A percentile compares a stretch with the other conserved stretches of the same genome.
Conservation (phyloP, 2,797 vertebrate species). For the Zonotrichia albicollis region DNA sequence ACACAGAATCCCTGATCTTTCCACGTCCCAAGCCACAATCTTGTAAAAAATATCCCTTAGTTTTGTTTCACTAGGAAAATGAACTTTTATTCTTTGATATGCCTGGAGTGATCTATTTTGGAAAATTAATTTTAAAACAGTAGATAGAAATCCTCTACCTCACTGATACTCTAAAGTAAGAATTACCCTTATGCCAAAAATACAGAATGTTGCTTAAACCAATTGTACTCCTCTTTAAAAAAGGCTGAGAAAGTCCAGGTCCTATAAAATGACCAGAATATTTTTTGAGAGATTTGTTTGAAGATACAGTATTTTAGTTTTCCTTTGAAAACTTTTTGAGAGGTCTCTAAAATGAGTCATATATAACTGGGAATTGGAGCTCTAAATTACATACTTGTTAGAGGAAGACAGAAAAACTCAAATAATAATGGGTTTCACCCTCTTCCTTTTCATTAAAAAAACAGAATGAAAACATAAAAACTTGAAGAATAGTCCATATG, state of each 20-base stretch:
- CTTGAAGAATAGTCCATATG: neutral
- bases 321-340: neutral
- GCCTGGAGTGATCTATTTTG: neutral
- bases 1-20: neutral
- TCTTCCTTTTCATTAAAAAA: neutral
- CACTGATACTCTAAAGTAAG: neutral
- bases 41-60: neutral
- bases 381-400: neutral
- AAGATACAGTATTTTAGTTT: neutral
- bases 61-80: neutral
- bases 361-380: neutral
- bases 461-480: neutral
- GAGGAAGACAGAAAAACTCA: neutral
- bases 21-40: neutral
- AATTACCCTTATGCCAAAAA: neutral
- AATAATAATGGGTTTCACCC: neutral
- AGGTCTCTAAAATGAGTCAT: neutral
- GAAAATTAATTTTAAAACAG: neutral
- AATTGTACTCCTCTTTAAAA: neutral
- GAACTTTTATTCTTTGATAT: neutral
- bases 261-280: neutral
- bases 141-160: neutral
- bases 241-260: neutral
- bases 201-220: neutral
- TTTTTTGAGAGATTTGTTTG: neutral